phyloP scores from a whole-genome alignment of 2,888 invertebrate genomes.

The Nomada lathburiana region DNA sequence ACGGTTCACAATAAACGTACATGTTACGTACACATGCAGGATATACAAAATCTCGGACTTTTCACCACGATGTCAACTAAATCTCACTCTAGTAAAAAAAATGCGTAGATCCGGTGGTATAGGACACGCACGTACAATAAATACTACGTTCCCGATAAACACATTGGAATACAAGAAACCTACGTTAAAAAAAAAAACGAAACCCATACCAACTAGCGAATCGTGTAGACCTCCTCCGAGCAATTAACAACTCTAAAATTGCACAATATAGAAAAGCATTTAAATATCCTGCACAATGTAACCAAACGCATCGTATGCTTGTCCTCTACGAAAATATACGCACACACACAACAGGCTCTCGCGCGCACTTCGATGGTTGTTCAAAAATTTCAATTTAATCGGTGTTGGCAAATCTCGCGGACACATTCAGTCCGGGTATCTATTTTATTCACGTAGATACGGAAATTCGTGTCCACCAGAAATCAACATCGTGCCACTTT shows the following conservation, averaged over 20 bases:
- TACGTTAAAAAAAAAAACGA: background rate
- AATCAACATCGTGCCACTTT: slow-evolving; percentile 22
- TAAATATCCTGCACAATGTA: slow-evolving; percentile 58
- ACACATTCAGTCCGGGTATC: slow-evolving; percentile 30
- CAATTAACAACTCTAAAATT: slow-evolving; percentile 3
- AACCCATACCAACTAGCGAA: background rate
- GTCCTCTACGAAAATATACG: slow-evolving; percentile 48
- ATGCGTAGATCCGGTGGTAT: background rate
- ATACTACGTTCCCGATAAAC: background rate
- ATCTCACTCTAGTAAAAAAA: slow-evolving; percentile 21
- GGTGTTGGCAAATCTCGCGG: slow-evolving; percentile 32
- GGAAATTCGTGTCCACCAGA: slow-evolving; percentile 26
- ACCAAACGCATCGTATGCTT: slow-evolving; percentile 38
- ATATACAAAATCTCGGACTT: slow-evolving; percentile 27
- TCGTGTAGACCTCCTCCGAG: background rate
- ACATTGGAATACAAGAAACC: background rate
- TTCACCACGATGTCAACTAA: slow-evolving; percentile 23
- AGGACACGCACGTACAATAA: slow-evolving; percentile 9
- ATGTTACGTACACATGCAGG: slow-evolving; percentile 53
- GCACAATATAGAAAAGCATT: background rate
- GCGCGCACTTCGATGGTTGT: slow-evolving; percentile 25
- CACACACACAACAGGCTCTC: slow-evolving; percentile 2
- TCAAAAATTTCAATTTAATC: slow-evolving; percentile 38
- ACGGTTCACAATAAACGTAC: slow-evolving; percentile 57
- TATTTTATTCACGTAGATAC: slow-evolving; percentile 13